Conservation (phyloP, 2,888 invertebrate genomes). For the Nemotelus pantherinus region DNA sequence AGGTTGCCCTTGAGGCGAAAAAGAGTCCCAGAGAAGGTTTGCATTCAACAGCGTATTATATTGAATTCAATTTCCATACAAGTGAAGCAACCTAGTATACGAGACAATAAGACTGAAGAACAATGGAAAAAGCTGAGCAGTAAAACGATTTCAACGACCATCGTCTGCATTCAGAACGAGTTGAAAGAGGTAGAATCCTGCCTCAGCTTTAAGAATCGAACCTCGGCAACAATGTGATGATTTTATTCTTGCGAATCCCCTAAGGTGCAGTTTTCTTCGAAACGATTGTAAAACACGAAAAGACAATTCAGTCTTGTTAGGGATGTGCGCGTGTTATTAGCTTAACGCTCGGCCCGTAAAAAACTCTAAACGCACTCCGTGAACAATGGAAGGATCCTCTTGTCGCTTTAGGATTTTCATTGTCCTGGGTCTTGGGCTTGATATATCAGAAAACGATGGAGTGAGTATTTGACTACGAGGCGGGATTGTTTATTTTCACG, state of each 20-base stretch:
- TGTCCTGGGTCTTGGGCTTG: neutral
- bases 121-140: constrained; percentile 11
- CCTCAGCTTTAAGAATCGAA: too few relatives aligned
- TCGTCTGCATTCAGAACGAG: too few relatives aligned
- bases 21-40: too few relatives aligned
- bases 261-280: constrained; percentile 28
- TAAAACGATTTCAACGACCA: neutral
- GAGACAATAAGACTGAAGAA: constrained; percentile 25
- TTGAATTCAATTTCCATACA: constrained; percentile 39
- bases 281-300: constrained; percentile 43
- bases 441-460: neutral
- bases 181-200: too few relatives aligned
- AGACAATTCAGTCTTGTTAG: constrained; percentile 42
- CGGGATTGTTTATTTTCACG: too few relatives aligned
- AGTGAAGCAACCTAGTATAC: constrained; percentile 13
- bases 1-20: too few relatives aligned
- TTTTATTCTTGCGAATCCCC: neutral
- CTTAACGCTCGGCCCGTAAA: neutral
- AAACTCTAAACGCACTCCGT: neutral
- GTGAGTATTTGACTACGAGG: too few relatives aligned
- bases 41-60: constrained; percentile 8
- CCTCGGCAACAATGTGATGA: too few relatives aligned
- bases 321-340: constrained; percentile 22
- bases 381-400: neutral
- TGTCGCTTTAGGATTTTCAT: neutral